A percentile compares a stretch with the other conserved stretches of the same genome.
Conservation (phyloP, 1,140 invertebrate species). For the Acyrthosiphon pisum region DNA sequence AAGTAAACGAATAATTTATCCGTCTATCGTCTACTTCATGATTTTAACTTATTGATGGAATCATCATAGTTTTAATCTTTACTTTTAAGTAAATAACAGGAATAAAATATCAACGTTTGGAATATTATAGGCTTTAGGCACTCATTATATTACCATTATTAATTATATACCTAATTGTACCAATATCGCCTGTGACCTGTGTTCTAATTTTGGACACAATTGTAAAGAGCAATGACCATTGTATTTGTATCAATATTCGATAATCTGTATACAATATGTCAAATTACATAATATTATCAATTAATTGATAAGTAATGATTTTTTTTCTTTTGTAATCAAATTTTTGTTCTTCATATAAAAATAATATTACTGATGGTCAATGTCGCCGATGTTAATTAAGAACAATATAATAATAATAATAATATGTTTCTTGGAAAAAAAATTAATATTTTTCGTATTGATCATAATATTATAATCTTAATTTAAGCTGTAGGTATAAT, state of each 20-base stretch:
- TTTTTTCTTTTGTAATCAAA: background rate
- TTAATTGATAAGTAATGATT: background rate
- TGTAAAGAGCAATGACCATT: background rate
- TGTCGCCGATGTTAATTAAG: no score
- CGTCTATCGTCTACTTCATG: background rate
- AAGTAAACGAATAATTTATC: background rate
- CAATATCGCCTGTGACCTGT: background rate
- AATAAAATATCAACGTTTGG: background rate
- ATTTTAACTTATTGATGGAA: background rate
- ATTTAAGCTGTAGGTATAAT: background rate
- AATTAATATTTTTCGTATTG: background rate
- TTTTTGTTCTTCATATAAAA: background rate
- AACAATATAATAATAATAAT: no score
- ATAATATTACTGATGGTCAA: background rate
- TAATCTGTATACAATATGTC: no score
- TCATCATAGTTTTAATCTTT: background rate
- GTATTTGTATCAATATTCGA: background rate
- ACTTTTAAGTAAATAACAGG: background rate
- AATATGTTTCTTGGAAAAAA: background rate
- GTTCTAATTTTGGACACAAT: background rate
- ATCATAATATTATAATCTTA: background rate
- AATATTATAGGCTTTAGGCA: background rate
- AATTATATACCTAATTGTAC: background rate
- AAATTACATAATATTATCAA: no score
- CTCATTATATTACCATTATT: no score